phyloP scores from a whole-genome alignment of 2,888 invertebrate genomes.

The Petrolisthes cinctipes region DNA sequence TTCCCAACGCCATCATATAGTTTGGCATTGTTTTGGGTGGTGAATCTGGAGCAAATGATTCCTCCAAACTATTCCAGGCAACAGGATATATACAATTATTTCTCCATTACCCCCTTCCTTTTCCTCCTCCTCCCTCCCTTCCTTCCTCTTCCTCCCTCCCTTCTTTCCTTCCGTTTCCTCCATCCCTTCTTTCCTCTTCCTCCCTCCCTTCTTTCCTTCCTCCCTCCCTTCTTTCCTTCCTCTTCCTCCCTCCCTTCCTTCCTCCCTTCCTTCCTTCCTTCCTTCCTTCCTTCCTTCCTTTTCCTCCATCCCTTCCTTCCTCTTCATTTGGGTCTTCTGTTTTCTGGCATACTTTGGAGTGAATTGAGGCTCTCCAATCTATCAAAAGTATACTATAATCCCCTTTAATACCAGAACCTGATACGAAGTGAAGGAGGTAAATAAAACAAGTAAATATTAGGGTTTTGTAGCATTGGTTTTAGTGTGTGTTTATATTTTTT shows the following conservation, averaged over 20 bases:
- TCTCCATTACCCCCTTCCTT: background rate
- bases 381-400: no score
- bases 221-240: background rate
- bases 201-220: conserved; percentile 13
- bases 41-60: no score
- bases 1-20: no score
- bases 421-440: no score
- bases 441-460: no score
- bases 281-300: background rate
- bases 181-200: background rate
- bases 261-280: background rate
- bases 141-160: background rate
- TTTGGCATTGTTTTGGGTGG: no score
- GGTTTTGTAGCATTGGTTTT: no score
- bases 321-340: background rate
- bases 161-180: background rate
- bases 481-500: no score
- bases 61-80: no score
- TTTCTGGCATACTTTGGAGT: no score
- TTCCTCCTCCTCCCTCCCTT: background rate
- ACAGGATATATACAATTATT: background rate
- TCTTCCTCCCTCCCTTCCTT: conserved; percentile 4
- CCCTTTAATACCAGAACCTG: no score
- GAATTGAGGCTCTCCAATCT: no score
- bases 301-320: background rate